A percentile compares a stretch with the other conserved stretches of the same genome.
phyloP scores from a whole-genome alignment of 2,113 vertebrate genomes.

The Corythoichthys haematopterus region DNA sequence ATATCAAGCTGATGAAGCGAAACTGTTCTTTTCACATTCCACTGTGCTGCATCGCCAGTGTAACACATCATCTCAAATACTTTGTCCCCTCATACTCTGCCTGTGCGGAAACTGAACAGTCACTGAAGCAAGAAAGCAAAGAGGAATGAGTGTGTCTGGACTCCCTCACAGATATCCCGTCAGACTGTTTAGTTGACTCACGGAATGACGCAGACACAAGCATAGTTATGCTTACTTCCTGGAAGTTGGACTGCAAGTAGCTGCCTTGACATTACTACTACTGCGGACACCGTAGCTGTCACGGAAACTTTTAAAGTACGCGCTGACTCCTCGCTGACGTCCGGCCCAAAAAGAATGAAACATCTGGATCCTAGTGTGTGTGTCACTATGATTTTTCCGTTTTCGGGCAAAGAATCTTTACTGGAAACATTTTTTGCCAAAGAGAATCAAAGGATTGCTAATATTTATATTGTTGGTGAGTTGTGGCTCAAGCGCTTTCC shows the following conservation, averaged over 20 bases:
- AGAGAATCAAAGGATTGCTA: constrained; percentile 13
- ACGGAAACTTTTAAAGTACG: constrained; percentile 64
- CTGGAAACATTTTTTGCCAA: constrained; percentile 5
- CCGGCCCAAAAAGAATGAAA: constrained; percentile 34
- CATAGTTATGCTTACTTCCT: constrained; percentile 63
- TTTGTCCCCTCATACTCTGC: constrained; percentile 26
- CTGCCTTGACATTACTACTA: constrained; percentile 60
- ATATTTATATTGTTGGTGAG: constrained; percentile 1
- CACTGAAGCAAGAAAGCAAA: constrained; percentile 41
- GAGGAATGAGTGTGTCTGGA: constrained; percentile 58
- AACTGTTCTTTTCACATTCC: constrained; percentile 5
- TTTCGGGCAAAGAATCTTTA: constrained; percentile 1
- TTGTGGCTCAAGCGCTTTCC: background rate
- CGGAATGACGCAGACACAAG: constrained; percentile 58
- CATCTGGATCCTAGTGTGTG: constrained; percentile 48
- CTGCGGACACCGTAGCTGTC: constrained; percentile 45
- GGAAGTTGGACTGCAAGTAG: constrained; percentile 46
- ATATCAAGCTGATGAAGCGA: background rate
- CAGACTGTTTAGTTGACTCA: constrained; percentile 66
- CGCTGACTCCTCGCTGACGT: constrained; percentile 30
- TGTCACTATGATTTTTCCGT: constrained; percentile 40
- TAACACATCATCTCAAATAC: constrained; percentile 16
- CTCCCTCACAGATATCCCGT: constrained; percentile 56
- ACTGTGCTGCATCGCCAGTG: background rate
- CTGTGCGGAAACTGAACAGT: constrained; percentile 49